A percentile compares a stretch with the other conserved stretches of the same genome.
phyloP scores from a whole-genome alignment of 2,797 vertebrate genomes.

The Chaetophractus vellerosus region DNA sequence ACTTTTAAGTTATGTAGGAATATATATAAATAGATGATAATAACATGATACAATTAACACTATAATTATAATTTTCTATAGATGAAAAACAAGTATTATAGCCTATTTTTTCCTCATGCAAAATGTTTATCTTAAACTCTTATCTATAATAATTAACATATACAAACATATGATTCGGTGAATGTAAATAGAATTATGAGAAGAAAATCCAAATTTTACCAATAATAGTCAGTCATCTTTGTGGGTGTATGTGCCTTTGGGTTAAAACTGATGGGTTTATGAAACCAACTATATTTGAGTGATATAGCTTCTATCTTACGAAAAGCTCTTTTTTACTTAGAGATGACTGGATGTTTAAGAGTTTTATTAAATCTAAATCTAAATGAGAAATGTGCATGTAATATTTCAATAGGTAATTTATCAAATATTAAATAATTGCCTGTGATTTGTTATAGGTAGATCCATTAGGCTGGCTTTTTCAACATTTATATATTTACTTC shows the following conservation, averaged over 20 bases:
- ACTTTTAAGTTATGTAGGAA: neutral
- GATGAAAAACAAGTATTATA: neutral
- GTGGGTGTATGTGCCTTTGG: neutral
- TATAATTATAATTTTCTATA: neutral
- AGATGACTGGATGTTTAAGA: neutral
- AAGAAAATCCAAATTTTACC: neutral
- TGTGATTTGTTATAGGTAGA: neutral
- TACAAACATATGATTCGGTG: neutral
- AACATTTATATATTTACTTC: neutral
- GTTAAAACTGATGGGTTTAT: neutral
- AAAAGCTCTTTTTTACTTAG: neutral
- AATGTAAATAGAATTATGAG: neutral
- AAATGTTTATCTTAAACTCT: neutral
- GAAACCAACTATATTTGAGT: slow-evolving; percentile 24
- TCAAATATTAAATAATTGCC: neutral
- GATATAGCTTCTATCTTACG: neutral
- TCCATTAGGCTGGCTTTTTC: neutral
- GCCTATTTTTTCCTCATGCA: neutral
- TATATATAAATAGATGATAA: neutral
- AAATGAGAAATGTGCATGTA: neutral
- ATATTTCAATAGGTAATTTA: neutral
- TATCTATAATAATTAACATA: neutral
- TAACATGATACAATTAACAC: neutral
- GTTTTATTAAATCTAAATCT: neutral
- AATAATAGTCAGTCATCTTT: neutral